Percentiles rank a stretch among this genome's conserved stretches.
Evolutionary conservation across 2,113 vertebrate genomes (phyloP).

Genomic region (Cisticola juncidis): DNA sequence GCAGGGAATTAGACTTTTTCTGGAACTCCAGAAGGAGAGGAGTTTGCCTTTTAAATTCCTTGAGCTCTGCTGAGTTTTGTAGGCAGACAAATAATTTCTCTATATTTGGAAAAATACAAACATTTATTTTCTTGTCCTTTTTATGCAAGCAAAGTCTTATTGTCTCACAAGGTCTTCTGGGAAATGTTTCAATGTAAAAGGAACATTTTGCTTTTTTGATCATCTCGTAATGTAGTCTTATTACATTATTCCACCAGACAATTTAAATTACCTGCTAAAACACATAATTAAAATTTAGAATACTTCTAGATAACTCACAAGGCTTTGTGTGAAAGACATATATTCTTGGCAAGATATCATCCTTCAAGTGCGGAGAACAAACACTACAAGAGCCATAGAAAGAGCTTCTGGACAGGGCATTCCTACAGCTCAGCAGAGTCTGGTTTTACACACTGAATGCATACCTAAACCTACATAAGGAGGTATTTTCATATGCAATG

Average conservation of each 20-base stretch:
- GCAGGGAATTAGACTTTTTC: not conserved
- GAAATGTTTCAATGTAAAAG: not conserved
- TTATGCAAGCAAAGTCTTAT: not conserved
- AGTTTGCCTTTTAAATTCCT: not conserved
- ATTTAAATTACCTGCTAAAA: not conserved
- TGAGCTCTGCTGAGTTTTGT: not conserved
- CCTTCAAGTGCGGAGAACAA: not conserved
- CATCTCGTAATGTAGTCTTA: not conserved
- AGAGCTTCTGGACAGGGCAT: not conserved
- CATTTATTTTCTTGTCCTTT: not conserved
- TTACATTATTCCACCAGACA: not conserved
- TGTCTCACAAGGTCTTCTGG: not conserved
- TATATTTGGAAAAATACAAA: not conserved
- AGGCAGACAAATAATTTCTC: not conserved
- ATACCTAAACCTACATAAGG: not conserved
- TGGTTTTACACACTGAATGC: not conserved
- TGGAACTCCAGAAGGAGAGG: not conserved
- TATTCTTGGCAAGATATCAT: not conserved
- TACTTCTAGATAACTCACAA: not conserved
- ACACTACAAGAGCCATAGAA: not conserved
- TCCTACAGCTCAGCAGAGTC: not conserved
- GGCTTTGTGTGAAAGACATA: not conserved
- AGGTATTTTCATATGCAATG: not conserved
- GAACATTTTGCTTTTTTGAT: not conserved
- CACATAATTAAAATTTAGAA: not conserved